Evolutionary conservation across 2,888 invertebrate genomes (phyloP), one percentile per base, ranked within the genome.

Genomic region (Sericinus montela): DNA sequence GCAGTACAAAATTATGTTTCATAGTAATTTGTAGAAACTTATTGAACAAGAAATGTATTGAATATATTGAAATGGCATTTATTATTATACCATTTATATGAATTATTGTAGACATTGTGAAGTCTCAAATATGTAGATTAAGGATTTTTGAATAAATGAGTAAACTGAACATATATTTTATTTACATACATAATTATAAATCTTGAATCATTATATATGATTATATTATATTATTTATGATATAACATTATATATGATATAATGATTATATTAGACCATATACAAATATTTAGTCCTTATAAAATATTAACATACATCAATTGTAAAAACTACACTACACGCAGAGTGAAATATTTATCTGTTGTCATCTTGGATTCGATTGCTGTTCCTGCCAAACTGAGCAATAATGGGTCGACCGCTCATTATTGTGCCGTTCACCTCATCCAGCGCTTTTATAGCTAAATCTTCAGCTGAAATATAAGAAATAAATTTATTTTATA

Each of bases 381-480:
- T 62, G 41, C 68, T 75, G 59, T 72, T 73, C 16, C 79, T 69
- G 1, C 82, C 85, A 37, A 88, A 88, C 52, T 79, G 72, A 0
- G 77, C 82, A 1, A 91, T 80, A 23, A 91, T 69, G 0, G 91
- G 91, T 50, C 80, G 82, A 2, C 89, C 89, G 37, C 80, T 75
- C 35, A 91, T 55, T 32, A 90, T 79, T 0, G 83, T 87, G 3
- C 91, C 91, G 60, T 91, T 90, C 0, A 87, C 67, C 57, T 85
- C 81, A 10, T 90, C 78, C 46, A 91, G 56, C 0, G 91, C 90
- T 60, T 75, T 72, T 50, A 82, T 75, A 13, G 90, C 89, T 48
- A 76, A 55, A 32, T 84, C 76, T 57, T 83, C 76, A 58, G 65
- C 91, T 91, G 73, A 36, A 72, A 72, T 57, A 54, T 51, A 19